Conservation (phyloP, 2,797 vertebrate genomes). For the Enteromius afrohamiltoni region DNA sequence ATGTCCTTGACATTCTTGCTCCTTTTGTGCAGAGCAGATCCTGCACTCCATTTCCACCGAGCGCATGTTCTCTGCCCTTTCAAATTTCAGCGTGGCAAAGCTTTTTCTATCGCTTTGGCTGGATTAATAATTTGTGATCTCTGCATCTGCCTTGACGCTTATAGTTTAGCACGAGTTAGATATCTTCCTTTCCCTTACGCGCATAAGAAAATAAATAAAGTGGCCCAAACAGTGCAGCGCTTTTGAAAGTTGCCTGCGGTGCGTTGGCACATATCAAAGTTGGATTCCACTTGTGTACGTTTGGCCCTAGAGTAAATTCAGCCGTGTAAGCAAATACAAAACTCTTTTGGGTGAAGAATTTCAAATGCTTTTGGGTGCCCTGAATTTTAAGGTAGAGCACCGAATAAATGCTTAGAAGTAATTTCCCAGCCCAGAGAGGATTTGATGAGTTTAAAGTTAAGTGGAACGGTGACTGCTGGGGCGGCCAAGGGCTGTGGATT, state of each 20-base stretch:
- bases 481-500: constrained; percentile 33
- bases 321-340: constrained; percentile 52
- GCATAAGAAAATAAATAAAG: constrained; percentile 10
- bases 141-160: constrained; percentile 4
- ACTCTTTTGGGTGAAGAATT: constrained; percentile 46
- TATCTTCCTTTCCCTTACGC: neutral
- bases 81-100: constrained; percentile 10
- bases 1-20: constrained; percentile 26
- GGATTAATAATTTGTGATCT: constrained; percentile 36
- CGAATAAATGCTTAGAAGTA: constrained; percentile 55
- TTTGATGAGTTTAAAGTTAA: constrained; percentile 55
- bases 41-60: constrained; percentile 8
- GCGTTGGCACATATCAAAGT: constrained; percentile 37
- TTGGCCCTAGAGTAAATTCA: constrained; percentile 46
- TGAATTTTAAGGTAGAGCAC: constrained; percentile 55
- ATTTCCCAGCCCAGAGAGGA: constrained; percentile 51
- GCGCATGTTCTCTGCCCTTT: constrained; percentile 12
- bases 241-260: constrained; percentile 38
- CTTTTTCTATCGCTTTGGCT: constrained; percentile 7
- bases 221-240: neutral
- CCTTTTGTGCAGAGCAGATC: neutral
- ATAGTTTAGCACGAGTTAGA: neutral
- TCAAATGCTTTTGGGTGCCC: constrained; percentile 50
- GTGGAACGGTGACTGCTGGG: constrained; percentile 46
- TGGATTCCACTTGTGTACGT: constrained; percentile 20